Percentiles rank a stretch among this genome's conserved stretches.
These are phyloP conservation scores for Chrysina gloriosa DNA, from an alignment of 2,888 invertebrate genomes.

Conservation along the genomic window DNA sequence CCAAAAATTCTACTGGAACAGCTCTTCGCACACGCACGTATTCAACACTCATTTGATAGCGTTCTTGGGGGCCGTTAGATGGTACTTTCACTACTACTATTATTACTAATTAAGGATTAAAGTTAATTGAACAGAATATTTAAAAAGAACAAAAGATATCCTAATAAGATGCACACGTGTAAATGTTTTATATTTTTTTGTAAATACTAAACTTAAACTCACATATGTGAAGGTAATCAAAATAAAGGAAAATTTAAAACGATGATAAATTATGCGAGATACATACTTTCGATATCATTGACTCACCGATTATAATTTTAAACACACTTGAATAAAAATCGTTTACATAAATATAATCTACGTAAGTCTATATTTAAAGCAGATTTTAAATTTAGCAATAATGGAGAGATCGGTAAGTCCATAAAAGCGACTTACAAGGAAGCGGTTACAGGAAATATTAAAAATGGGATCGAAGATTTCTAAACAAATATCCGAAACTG, in stretches of 20 bases:
- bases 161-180: slow-evolving; percentile 33
- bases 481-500: slow-evolving; percentile 16
- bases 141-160: slow-evolving; percentile 10
- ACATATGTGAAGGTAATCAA: background rate
- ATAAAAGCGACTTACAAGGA: background rate
- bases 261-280: background rate
- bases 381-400: slow-evolving; percentile 34
- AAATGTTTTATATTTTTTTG: slow-evolving; percentile 37
- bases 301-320: background rate
- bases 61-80: slow-evolving; percentile 37
- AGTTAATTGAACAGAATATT: background rate
- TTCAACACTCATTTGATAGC: slow-evolving; percentile 33
- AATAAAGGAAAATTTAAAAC: background rate
- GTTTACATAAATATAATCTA: too few relatives aligned
- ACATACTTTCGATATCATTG: background rate
- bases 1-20: slow-evolving; percentile 39
- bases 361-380: slow-evolving; percentile 7
- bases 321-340: too few relatives aligned
- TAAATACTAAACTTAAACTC: slow-evolving; percentile 20
- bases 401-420: background rate
- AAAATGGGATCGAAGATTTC: slow-evolving; percentile 8
- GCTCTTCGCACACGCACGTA: slow-evolving; percentile 17
- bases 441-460: background rate
- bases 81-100: slow-evolving; percentile 9
- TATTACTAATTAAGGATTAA: slow-evolving; percentile 18